Evolutionary conservation across 1,140 invertebrate genomes (phyloP).

Genomic region (Papilio xuthus): DNA sequence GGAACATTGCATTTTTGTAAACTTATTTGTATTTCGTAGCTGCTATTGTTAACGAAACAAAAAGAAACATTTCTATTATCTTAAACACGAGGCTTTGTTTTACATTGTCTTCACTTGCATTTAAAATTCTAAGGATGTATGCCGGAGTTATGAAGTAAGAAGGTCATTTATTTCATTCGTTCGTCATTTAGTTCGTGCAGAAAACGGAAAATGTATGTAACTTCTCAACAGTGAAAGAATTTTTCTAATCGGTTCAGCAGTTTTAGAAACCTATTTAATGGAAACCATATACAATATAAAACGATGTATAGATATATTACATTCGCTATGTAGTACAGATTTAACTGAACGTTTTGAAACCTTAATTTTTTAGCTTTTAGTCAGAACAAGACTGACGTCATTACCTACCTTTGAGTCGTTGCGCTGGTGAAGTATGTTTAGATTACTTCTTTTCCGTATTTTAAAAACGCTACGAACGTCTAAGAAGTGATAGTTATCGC

Average conservation of each 20-base stretch:
- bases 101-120: slow-evolving; percentile 8
- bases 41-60: not conserved
- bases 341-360: not conserved
- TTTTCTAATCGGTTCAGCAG: not conserved
- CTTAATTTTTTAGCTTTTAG: not conserved
- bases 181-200: no score
- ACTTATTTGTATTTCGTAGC: slow-evolving; percentile 1
- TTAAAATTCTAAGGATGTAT: not conserved
- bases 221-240: not conserved
- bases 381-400: no score
- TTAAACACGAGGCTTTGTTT: not conserved
- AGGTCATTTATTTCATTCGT: not conserved
- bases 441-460: no score
- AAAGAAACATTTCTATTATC: slow-evolving; percentile 8
- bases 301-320: no score
- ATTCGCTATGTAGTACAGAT: not conserved
- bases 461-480: no score
- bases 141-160: not conserved
- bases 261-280: not conserved
- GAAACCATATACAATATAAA: no score
- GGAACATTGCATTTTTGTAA: slow-evolving; percentile 1
- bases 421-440: no score
- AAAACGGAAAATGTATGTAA: no score
- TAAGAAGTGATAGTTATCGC: no score
- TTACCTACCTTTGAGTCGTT: no score